Evolutionary conservation across 1,140 invertebrate genomes (phyloP).

Genomic region (Chelonus insularis): DNA sequence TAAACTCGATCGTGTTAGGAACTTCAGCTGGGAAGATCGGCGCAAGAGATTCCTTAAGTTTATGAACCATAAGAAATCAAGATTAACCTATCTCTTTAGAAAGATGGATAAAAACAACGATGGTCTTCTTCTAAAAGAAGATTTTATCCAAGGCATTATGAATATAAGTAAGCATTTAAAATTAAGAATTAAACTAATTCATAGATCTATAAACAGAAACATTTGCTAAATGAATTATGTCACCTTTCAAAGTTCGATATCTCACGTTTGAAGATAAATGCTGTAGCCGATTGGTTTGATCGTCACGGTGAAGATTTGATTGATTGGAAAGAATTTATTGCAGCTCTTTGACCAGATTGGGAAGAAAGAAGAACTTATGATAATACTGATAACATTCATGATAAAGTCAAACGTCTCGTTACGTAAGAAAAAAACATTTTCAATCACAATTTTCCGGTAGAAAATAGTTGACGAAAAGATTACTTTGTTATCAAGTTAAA

Average conservation of each 20-base stretch:
- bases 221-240: too few species aligned
- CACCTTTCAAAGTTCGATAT: slow-evolving; percentile 89
- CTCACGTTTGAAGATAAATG: slow-evolving; percentile 95
- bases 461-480: too few species aligned
- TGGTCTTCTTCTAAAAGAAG: slow-evolving; percentile 91
- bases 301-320: slow-evolving; percentile 91
- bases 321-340: slow-evolving; percentile 99
- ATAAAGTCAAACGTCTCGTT: slow-evolving; percentile 95
- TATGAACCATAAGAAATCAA: slow-evolving; percentile 99
- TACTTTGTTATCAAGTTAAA: too few species aligned
- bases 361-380: slow-evolving; percentile 83
- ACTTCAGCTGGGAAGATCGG: slow-evolving; percentile 99
- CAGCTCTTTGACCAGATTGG: slow-evolving; percentile 93
- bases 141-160: slow-evolving; percentile 98
- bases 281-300: slow-evolving; percentile 97
- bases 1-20: slow-evolving; percentile 90
- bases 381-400: slow-evolving; percentile 93
- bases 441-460: too few species aligned
- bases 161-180: slow-evolving; percentile 81
- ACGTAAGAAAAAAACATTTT: too few species aligned
- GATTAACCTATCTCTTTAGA: slow-evolving; percentile 96
- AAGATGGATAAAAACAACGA: slow-evolving; percentile 99
- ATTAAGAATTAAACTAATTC: too few species aligned
- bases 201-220: too few species aligned
- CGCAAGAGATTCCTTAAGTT: slow-evolving; percentile 96